A percentile compares a stretch with the other conserved stretches of the same genome.
These are phyloP conservation scores for Gymnogyps californianus DNA, from an alignment of 2,113 vertebrate species.

Conservation along the genomic window DNA sequence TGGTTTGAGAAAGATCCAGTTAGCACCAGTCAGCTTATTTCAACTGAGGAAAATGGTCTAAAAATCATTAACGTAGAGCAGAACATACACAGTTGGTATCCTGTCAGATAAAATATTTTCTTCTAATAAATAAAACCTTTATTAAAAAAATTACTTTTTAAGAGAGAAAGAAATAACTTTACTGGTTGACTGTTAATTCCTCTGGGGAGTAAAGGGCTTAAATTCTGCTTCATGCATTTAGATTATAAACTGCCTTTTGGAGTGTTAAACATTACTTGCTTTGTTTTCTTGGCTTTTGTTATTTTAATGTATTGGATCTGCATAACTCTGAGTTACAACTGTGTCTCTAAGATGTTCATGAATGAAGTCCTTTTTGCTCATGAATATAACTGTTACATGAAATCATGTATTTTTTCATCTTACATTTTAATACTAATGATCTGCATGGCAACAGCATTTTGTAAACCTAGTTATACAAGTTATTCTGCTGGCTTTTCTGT, in stretches of 20 bases:
- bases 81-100: not conserved
- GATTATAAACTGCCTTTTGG: not conserved
- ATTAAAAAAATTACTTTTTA: too few relatives aligned
- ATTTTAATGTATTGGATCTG: not conserved
- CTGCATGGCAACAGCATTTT: constrained; percentile 34
- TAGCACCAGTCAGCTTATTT: not conserved
- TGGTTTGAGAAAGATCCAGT: not conserved
- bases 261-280: not conserved
- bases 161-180: not conserved
- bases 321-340: not conserved
- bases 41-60: not conserved
- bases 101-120: not conserved
- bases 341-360: not conserved
- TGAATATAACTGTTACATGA: not conserved
- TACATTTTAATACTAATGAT: not conserved
- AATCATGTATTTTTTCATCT: not conserved
- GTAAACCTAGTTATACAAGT: not conserved
- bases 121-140: not conserved
- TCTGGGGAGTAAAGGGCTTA: not conserved
- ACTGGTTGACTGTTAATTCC: not conserved
- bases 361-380: not conserved
- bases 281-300: not conserved
- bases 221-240: not conserved
- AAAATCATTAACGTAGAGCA: not conserved
- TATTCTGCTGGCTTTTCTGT: constrained; percentile 55